Conservation (phyloP, 1,140 invertebrate genomes). For the Scaptomyza pallida region DNA sequence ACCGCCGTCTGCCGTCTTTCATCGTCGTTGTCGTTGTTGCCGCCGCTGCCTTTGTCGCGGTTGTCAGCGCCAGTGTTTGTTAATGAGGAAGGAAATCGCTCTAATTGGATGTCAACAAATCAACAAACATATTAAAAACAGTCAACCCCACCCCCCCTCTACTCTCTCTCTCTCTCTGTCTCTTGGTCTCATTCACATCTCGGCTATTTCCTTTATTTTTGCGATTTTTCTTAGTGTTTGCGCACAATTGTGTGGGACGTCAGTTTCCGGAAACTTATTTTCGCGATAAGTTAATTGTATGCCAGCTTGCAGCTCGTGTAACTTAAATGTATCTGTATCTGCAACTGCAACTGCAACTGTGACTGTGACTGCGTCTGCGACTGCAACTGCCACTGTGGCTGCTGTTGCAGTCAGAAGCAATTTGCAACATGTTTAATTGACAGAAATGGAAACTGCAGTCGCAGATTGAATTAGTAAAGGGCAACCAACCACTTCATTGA, state of each 20-base stretch:
- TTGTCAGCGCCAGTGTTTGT: conserved; percentile 54
- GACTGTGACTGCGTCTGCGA: conserved; percentile 7
- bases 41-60: conserved; percentile 17
- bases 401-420: conserved; percentile 52
- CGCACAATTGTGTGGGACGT: conserved; percentile 71
- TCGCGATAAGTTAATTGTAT: conserved; percentile 81
- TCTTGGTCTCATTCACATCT: neutral
- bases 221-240: conserved; percentile 36
- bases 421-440: conserved; percentile 73
- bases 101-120: conserved; percentile 82
- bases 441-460: conserved; percentile 72
- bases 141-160: neutral
- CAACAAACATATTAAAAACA: conserved; percentile 77
- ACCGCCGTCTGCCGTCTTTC: neutral
- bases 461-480: conserved; percentile 63
- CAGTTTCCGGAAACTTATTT: conserved; percentile 78
- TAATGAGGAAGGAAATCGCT: conserved; percentile 82
- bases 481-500: conserved; percentile 68
- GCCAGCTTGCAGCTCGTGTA: conserved; percentile 23
- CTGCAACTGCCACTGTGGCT: conserved; percentile 21
- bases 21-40: no score
- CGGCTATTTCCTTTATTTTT: neutral
- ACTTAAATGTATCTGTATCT: conserved; percentile 15
- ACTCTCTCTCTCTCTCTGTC: no score
- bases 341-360: conserved; percentile 1